Conservation (phyloP, 92 coral and sea anemone genomes). For the Ricordea florida region DNA sequence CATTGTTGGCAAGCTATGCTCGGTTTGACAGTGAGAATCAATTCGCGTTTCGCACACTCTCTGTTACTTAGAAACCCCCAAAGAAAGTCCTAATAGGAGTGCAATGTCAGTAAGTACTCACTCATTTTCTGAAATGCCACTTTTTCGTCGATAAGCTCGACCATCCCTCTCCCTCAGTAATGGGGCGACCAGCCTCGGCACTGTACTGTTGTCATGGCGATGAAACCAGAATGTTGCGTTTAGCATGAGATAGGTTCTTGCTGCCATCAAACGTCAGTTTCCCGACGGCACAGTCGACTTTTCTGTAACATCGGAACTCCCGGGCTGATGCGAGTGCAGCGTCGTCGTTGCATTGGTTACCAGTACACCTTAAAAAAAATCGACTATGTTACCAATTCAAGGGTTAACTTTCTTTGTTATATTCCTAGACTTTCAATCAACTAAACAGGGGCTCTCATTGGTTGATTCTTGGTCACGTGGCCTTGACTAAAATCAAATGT, state of each 20-base stretch:
- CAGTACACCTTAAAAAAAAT: constrained; percentile 19
- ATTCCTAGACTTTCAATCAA: too few relatives aligned
- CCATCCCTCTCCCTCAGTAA: constrained; percentile 24
- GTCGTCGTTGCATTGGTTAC: constrained; percentile 22
- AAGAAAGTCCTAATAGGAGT: neutral
- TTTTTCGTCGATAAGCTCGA: constrained; percentile 6
- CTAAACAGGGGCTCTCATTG: too few relatives aligned
- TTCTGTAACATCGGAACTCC: constrained; percentile 27
- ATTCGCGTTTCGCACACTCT: neutral
- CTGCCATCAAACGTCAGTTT: constrained; percentile 41
- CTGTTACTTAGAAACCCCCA: neutral
- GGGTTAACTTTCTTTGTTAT: too few relatives aligned
- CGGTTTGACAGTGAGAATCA: neutral
- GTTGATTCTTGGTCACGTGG: too few relatives aligned
- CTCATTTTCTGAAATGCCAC: constrained; percentile 31
- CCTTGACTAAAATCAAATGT: too few relatives aligned
- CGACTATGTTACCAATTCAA: too few relatives aligned
- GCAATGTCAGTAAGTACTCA: neutral
- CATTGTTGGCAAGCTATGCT: too few relatives aligned
- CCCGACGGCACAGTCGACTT: constrained; percentile 13
- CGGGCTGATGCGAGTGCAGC: constrained; percentile 2
- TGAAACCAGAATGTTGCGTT: constrained; percentile 14
- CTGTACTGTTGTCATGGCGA: constrained; percentile 24
- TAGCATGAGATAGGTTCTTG: constrained; percentile 15
- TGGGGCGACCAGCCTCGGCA: constrained; percentile 23